Base-by-base conservation (phyloP, 2,113 vertebrate genomes). In the Coryphaenoides rupestris region DNA sequence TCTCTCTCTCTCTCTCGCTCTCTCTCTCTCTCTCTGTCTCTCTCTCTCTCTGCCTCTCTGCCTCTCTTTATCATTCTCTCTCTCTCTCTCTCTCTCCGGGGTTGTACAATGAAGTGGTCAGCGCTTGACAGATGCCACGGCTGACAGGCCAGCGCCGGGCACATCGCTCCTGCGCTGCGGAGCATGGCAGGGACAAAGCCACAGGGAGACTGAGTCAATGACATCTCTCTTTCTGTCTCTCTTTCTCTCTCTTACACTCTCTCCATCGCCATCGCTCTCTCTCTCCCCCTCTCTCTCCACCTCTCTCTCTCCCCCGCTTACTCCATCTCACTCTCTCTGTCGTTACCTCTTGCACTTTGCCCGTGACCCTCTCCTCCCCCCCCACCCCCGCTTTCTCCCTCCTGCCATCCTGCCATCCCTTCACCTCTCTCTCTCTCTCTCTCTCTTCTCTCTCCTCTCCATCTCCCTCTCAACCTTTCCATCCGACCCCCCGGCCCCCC, bases 111-210 rank as follows among this genome's bases (percentile, higher is more conserved):
- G 81, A 85, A 88, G 82, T 87, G 86, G 85, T 88, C 86, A 86
- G 74, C 64, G n/a, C 69, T 69, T 86, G 85, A 86, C 82, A 87
- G 80, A 82, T 83, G 75, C 79, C 65, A 73, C 76, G 77, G 79
- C 77, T 87, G 81, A 78, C 84, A 82, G 77, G 70, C 60, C 72
- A 80, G 81, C 68, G 68, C 77, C 74, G 82, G 86, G 76, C 69
- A 81, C 60, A 66, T 71, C 55, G 77, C 70, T 65, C 70, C 70
- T 77, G 86, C 78, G 78, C 84, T 84, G 61, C 80, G 76, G 86
- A 88, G 78, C 86, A 82, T 84, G 78, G 78, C 81, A 79, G 77
- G 80, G 77, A 86, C 84, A 86, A 86, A 85, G 69, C 86, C 80
- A 79, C 76, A 62, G 86, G 81, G 84, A 86, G 78, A 54, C 61